Conservation (phyloP, 2,888 invertebrate species). For the Tetheella fluctuosa region DNA sequence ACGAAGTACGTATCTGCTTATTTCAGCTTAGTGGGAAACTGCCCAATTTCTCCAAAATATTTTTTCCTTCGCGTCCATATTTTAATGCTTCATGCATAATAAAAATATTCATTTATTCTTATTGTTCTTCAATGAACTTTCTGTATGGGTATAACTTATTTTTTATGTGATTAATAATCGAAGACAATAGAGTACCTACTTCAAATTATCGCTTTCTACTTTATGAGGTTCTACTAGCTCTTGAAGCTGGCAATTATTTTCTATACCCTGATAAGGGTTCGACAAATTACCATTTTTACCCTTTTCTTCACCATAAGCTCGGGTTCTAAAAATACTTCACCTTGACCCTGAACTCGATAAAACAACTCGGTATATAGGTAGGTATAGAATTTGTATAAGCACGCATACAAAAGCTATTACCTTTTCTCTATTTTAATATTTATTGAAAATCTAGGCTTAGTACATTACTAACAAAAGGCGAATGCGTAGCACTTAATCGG, state of each 20-base stretch:
- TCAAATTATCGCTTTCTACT: not conserved
- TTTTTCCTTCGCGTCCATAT: not conserved
- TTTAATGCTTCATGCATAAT: not conserved
- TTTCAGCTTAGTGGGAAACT: not conserved
- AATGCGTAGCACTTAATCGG: not conserved
- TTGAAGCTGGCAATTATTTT: no score
- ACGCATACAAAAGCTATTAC: no score
- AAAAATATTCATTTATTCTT: conserved; percentile 7
- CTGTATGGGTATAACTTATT: not conserved
- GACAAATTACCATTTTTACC: not conserved
- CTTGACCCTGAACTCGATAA: not conserved
- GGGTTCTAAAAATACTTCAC: not conserved
- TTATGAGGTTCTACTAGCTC: not conserved
- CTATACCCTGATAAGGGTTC: no score
- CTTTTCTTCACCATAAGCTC: not conserved
- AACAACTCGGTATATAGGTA: not conserved
- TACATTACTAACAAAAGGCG: not conserved
- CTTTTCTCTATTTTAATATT: no score
- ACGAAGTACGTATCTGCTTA: not conserved
- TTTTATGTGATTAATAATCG: conserved; percentile 1
- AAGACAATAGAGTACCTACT: not conserved
- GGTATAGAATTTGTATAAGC: no score
- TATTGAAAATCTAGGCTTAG: no score
- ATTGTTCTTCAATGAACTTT: conserved; percentile 7
- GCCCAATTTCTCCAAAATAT: not conserved